A percentile compares a stretch with the other conserved stretches of the same genome.
Conservation (phyloP, 2,113 vertebrate genomes). For the Microcebus ravelobensis region DNA sequence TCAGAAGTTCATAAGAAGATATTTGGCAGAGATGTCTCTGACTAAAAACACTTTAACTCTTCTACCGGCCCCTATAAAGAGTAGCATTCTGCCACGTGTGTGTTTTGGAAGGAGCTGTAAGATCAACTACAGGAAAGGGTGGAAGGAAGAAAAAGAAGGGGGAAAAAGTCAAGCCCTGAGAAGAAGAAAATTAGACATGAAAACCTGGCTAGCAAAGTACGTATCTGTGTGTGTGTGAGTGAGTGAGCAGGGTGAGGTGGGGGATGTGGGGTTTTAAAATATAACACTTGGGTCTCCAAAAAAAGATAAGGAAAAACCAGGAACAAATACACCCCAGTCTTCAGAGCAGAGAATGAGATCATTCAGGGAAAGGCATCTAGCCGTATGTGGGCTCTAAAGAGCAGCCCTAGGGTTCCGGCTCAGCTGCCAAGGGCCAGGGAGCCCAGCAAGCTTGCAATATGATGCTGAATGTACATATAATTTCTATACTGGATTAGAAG, state of each 20-base stretch:
- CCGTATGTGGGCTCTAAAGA: not conserved
- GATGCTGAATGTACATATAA: not conserved
- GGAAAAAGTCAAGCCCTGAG: not conserved
- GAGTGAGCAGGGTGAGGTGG: too few relatives aligned
- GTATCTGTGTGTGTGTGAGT: accelerated
- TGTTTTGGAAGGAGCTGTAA: not conserved
- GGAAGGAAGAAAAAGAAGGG: not conserved
- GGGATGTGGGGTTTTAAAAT: not conserved
- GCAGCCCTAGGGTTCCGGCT: not conserved
- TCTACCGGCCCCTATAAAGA: not conserved
- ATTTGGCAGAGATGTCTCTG: conserved; percentile 1
- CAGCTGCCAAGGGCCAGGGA: not conserved
- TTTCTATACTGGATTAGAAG: not conserved
- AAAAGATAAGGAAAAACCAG: not conserved
- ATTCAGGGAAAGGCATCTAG: not conserved
- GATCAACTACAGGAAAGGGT: not conserved
- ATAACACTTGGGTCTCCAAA: not conserved
- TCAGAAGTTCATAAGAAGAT: conserved; percentile 23
- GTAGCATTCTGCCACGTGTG: not conserved
- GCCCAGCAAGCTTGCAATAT: not conserved
- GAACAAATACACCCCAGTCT: not conserved
- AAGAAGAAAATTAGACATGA: not conserved
- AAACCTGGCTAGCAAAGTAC: not conserved
- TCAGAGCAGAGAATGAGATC: not conserved
- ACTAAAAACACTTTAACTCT: not conserved